Base-by-base conservation (phyloP, 1,140 invertebrate genomes). In the Drosophila persimilis region DNA sequence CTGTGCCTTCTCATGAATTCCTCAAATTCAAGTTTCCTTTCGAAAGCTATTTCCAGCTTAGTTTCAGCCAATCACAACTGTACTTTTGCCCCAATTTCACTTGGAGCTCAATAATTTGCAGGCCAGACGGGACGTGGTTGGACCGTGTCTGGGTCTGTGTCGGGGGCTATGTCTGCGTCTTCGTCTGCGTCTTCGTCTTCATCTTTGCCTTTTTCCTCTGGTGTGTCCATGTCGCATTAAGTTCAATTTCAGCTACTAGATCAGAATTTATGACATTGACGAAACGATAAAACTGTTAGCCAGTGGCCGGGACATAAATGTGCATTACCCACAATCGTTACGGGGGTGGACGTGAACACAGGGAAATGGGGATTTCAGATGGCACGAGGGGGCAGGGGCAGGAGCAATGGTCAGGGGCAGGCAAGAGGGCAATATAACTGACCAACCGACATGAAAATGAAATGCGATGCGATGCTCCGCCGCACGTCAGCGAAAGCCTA, bases 241-340 rank as follows among this genome's bases (percentile, higher is more conserved):
- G 84, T 89, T 89, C 84, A 89, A 89, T 89, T 89, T 84, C 62
- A 81, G 84, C 76, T 65, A 77, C 84, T 70, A 84, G 80, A 89
- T 89, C 79, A 89, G 84, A 89, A 89, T 89, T 89, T 89, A 88
- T 88, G 83, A 88, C 83, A 88, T 88, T 88, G 83, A 88, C 83
- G 83, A 88, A 89, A 83, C 83, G 75, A 89, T 88, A 89, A 89
- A 88, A 88, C 86, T 77, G 83, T 89, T 78, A 74, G 83, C 44
- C 74, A 88, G 69, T 69, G 43, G 29, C 44, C 48, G 45, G 58
- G 35, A 76, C 83, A 86, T 86, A 86, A 86, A 86, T 86, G 83
- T 86, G 83, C 83, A 86, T 88, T 86, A 86, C 76, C 15, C 39
- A 29, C 31, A 53, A 39, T 39, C 31, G 8, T n/a, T 8, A 9